phyloP scores from a whole-genome alignment of 2,113 vertebrate species.

The Microcebus jonahi region DNA sequence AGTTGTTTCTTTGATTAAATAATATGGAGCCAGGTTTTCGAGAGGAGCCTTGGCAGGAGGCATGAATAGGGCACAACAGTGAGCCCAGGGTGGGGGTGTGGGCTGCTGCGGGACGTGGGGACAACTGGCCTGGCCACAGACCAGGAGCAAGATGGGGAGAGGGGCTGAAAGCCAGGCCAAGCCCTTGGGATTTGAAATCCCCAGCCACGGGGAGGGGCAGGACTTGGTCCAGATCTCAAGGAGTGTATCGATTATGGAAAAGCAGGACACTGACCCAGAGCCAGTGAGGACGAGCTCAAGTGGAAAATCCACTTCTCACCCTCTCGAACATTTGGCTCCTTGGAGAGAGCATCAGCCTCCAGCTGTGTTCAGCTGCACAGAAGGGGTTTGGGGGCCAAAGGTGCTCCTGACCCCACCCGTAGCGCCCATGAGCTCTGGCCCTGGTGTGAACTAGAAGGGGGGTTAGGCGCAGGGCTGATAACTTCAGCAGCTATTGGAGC shows the following conservation, averaged over 20 bases:
- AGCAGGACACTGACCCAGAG: neutral
- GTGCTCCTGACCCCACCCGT: neutral
- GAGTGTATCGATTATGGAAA: neutral
- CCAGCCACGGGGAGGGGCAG: neutral
- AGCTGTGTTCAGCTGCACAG: neutral
- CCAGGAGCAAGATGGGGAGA: neutral
- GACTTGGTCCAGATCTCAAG: neutral
- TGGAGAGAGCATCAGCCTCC: neutral
- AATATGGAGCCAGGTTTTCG: neutral
- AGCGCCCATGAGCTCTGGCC: neutral
- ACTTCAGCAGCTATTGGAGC: neutral
- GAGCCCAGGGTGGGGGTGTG: neutral
- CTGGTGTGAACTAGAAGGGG: neutral
- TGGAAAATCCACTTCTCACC: conserved; percentile 43
- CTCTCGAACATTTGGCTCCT: neutral
- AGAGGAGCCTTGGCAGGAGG: neutral
- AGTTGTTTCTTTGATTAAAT: conserved; percentile 7
- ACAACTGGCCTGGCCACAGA: neutral
- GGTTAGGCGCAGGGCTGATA: neutral
- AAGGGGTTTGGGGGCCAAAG: neutral
- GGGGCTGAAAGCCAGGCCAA: neutral
- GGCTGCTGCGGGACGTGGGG: neutral
- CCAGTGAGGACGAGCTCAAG: neutral
- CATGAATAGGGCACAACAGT: neutral
- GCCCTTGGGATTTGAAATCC: neutral